A percentile compares a stretch with the other conserved stretches of the same genome.
Conservation (phyloP, 64 coral and sea anemone genomes). For the Montipora efflorescens region DNA sequence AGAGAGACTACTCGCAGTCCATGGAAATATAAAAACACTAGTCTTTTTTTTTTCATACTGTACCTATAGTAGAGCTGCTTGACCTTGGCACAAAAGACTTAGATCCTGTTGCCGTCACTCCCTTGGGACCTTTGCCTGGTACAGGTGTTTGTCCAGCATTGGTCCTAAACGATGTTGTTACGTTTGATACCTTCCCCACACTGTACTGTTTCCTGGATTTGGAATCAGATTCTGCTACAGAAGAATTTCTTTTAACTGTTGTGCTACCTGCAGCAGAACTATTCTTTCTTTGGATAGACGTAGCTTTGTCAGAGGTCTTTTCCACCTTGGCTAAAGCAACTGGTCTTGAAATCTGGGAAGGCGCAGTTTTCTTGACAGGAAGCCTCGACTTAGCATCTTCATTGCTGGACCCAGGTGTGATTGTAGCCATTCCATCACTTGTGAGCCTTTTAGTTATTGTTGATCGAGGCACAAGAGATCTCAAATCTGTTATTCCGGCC, state of each 20-base stretch:
- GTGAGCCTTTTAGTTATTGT: neutral
- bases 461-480: conserved; percentile 18
- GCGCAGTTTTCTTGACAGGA: conserved; percentile 25
- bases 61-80: conserved; percentile 37
- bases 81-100: neutral
- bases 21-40: too few relatives aligned
- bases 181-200: neutral
- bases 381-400: conserved; percentile 22
- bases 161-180: neutral
- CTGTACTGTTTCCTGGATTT: neutral
- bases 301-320: neutral
- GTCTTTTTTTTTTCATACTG: too few relatives aligned
- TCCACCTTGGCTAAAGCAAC: neutral
- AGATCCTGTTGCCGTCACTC: neutral
- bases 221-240: neutral
- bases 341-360: conserved; percentile 17
- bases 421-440: neutral
- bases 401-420: neutral
- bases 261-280: conserved; percentile 7
- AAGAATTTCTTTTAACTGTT: conserved; percentile 11
- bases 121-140: neutral
- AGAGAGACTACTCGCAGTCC: too few relatives aligned
- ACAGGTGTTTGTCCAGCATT: neutral
- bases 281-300: neutral
- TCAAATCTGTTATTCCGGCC: neutral